Evolutionary conservation across 2,113 vertebrate species (phyloP).

Genomic region (Pelecanus crispus): DNA sequence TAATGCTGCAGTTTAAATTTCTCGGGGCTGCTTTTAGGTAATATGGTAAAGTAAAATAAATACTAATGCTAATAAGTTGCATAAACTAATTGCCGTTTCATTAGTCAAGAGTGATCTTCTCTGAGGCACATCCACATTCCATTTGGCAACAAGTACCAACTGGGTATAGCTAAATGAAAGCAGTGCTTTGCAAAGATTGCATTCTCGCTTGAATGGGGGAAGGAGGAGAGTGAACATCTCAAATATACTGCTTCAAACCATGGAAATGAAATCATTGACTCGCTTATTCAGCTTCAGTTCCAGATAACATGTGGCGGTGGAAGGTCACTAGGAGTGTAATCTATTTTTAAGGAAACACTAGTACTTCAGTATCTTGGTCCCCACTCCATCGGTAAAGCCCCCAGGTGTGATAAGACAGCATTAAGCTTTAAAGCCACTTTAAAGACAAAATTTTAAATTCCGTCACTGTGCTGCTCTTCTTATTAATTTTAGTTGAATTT

Average conservation of each 20-base stretch:
- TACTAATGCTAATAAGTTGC: constrained; percentile 54
- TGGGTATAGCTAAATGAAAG: constrained; percentile 53
- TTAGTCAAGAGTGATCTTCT: constrained; percentile 55
- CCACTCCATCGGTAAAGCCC: neutral
- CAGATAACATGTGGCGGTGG: neutral
- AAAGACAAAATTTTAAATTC: neutral
- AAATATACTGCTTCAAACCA: neutral
- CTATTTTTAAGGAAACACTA: neutral
- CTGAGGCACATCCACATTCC: constrained; percentile 60
- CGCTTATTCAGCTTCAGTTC: neutral
- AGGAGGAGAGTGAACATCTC: neutral
- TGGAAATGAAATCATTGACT: neutral
- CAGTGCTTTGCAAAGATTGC: constrained; percentile 39
- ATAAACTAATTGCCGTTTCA: constrained; percentile 48
- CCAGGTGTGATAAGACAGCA: neutral
- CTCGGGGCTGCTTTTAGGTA: constrained; percentile 32
- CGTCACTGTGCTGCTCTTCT: neutral
- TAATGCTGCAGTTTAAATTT: constrained; percentile 47
- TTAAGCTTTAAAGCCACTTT: neutral
- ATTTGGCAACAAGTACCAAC: constrained; percentile 67
- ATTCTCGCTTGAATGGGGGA: neutral
- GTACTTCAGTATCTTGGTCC: neutral
- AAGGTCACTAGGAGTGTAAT: neutral
- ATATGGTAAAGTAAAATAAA: constrained; percentile 51
- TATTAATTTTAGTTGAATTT: neutral